phyloP scores from a whole-genome alignment of 2,797 vertebrate genomes.

The Syndactyla subalaris region DNA sequence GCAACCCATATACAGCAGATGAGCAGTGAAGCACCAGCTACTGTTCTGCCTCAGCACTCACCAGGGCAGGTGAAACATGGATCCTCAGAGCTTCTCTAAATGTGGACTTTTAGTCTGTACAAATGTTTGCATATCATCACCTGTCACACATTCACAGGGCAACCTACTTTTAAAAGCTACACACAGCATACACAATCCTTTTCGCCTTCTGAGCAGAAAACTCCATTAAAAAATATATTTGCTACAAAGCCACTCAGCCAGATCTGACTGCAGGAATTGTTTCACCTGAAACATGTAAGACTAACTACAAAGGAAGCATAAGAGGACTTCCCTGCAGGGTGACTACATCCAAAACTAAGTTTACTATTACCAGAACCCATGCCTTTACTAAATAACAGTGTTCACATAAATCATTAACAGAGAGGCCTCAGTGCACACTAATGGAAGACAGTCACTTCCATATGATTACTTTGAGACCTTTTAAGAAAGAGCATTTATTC shows the following conservation, averaged over 20 bases:
- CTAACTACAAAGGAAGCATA: background rate
- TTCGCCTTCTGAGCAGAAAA: background rate
- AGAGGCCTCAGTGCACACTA: background rate
- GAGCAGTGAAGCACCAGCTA: background rate
- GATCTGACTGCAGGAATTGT: background rate
- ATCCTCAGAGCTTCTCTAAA: constrained; percentile 7
- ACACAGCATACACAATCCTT: background rate
- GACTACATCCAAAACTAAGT: background rate
- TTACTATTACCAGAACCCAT: background rate
- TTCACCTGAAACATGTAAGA: background rate
- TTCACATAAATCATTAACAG: background rate
- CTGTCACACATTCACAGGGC: constrained; percentile 4
- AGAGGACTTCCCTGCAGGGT: background rate
- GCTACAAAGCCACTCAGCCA: background rate
- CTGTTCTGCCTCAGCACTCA: background rate
- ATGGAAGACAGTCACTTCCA: background rate
- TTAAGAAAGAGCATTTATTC: background rate
- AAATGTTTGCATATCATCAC: constrained; percentile 61
- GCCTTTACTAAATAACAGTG: background rate
- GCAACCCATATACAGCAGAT: background rate
- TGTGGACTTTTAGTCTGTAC: constrained; percentile 27
- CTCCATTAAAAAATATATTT: background rate
- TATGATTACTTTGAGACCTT: background rate
- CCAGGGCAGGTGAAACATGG: background rate
- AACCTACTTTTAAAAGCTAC: constrained; percentile 31